Base-by-base conservation (phyloP, 2,888 invertebrate species). In the Watsonalla binaria region DNA sequence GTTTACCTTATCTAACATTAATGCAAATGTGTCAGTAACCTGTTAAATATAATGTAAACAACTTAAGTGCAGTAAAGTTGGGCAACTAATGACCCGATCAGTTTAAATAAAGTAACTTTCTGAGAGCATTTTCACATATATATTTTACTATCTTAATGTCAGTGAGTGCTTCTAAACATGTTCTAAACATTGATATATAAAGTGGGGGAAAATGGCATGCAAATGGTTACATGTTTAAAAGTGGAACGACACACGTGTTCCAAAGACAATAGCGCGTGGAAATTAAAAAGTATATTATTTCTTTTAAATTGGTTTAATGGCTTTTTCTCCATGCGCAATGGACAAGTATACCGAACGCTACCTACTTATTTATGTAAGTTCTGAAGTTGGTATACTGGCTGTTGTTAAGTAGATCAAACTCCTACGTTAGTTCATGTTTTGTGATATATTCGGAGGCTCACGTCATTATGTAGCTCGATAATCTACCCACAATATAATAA, bases 141-240 rank as follows among this genome's bases (percentile, higher is more conserved):
- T 76, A 72, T 70, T 67, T 70, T 66, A 61, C 66, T 81, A 82
- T 82, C 82, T 82, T 76, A 80, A 83, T 80, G 75, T 63, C 65
- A 63, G 58, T 63, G 65, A 63, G 58, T 63, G 59, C 61, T 63
- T 66, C 65, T 59, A 62, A 72, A 65, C 62, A 69, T 69, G 24
- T 24, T 24, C 24, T 24, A 24, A 24, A 69, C 67, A 63, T 63
- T 57, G 66, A 65, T 70, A 62, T 70, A 11, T 5, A 8, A 0
- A 68, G 67, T 70, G 58, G 63, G 65, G 70, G 65, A 70, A 68
- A 68, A 61, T 56, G 65, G 63, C 69, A 73, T 65, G 66, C 66
- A 66, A 71, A 70, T 66, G 60, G 58, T 61, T 47, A 64, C 62
- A 62, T 68, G 71, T 70, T 66, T 47, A 63, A 68, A 78, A 73